A percentile compares a stretch with the other conserved stretches of the same genome.
Conservation (phyloP, 2,797 vertebrate genomes). For the Antrozous pallidus region DNA sequence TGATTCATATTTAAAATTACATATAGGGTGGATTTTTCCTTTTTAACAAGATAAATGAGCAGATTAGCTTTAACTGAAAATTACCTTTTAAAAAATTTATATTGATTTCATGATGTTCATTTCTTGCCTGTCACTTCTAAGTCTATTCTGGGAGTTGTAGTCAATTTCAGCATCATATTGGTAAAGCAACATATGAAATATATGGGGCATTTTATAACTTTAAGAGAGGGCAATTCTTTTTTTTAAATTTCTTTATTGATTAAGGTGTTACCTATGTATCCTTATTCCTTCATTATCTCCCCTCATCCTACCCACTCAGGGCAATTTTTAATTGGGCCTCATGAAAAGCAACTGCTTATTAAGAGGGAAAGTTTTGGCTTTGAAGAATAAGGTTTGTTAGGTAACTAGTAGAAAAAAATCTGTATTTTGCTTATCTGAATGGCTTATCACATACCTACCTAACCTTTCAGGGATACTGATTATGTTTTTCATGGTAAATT, state of each 20-base stretch:
- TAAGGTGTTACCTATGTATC: no score
- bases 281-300: no score
- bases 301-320: not conserved
- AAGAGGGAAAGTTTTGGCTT: conserved; percentile 41
- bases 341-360: conserved; percentile 31
- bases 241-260: no score
- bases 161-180: not conserved
- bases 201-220: conserved; percentile 21
- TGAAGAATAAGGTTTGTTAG: conserved; percentile 47
- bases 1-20: conserved; percentile 38
- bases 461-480: conserved; percentile 36
- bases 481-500: not conserved
- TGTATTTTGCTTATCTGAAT: conserved; percentile 31
- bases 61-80: conserved; percentile 35
- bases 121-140: conserved; percentile 40
- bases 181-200: conserved; percentile 20
- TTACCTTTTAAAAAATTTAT: conserved; percentile 32
- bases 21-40: conserved; percentile 32
- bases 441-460: not conserved
- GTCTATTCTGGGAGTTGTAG: conserved; percentile 1
- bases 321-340: conserved; percentile 14
- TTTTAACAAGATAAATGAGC: conserved; percentile 25
- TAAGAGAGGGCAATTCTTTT: conserved; percentile 11
- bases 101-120: conserved; percentile 30
- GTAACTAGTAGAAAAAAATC: conserved; percentile 19